Percentiles rank a stretch among this genome's conserved stretches.
These are phyloP conservation scores for Agraylea sexmaculata DNA, from an alignment of 1,140 invertebrate genomes.

Conservation along the genomic window DNA sequence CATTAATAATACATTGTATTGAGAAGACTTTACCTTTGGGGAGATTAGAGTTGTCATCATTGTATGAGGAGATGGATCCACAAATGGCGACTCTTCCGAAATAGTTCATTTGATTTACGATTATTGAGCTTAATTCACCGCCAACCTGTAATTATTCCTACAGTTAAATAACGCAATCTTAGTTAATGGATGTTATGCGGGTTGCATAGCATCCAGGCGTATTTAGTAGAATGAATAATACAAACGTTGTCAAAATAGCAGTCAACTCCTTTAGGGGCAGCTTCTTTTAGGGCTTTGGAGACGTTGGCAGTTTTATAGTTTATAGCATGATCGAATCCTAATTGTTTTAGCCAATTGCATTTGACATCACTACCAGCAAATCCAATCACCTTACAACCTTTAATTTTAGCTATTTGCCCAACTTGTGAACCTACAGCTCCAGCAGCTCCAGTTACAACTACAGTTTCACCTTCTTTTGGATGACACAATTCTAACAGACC, in stretches of 20 bases:
- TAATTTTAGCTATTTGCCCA: slow-evolving; percentile 49
- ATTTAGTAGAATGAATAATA: slow-evolving; percentile 4
- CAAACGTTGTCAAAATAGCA: slow-evolving; percentile 65
- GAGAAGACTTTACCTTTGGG: slow-evolving; percentile 10
- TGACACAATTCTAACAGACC: slow-evolving; percentile 45
- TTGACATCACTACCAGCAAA: slow-evolving; percentile 51
- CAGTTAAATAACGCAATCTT: slow-evolving; percentile 6
- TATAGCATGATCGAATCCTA: slow-evolving; percentile 48
- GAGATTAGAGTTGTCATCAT: slow-evolving; percentile 24
- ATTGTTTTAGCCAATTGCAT: slow-evolving; percentile 46
- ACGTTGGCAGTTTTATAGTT: slow-evolving; percentile 49
- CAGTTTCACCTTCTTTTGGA: slow-evolving; percentile 44
- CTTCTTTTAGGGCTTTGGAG: slow-evolving; percentile 39
- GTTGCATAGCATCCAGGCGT: neutral
- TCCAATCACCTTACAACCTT: slow-evolving; percentile 45
- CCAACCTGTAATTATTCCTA: slow-evolving; percentile 42
- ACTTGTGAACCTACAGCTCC: slow-evolving; percentile 51
- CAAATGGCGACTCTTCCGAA: slow-evolving; percentile 51
- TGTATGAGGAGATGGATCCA: slow-evolving; percentile 51
- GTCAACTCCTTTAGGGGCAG: slow-evolving; percentile 55
- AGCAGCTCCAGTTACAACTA: slow-evolving; percentile 45
- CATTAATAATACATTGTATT: neutral
- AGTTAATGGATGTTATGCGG: neutral
- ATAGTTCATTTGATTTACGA: slow-evolving; percentile 50
- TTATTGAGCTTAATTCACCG: slow-evolving; percentile 47